These are phyloP conservation scores for Spermophilus dauricus DNA, from an alignment of 2,113 vertebrate genomes.

Conservation along the genomic window DNA sequence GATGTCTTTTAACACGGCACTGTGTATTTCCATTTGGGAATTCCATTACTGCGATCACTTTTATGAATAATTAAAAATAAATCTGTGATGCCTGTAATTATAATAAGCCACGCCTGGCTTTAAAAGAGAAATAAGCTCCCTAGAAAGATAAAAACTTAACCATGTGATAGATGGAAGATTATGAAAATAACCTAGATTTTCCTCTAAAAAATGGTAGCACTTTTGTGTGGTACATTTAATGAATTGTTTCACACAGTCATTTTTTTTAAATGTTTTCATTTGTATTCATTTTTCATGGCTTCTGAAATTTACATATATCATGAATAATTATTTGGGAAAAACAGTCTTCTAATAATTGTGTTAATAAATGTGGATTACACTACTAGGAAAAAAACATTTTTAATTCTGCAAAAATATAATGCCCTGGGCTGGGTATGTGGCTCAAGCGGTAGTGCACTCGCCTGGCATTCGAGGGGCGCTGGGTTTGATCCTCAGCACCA, in stretches of 20 bases:
- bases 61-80: slow-evolving; percentile 71
- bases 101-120: slow-evolving; percentile 50
- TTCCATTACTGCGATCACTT: slow-evolving; percentile 69
- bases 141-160: neutral
- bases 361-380: neutral
- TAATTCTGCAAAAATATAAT: neutral
- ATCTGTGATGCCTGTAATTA: neutral
- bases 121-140: slow-evolving; percentile 7
- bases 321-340: slow-evolving; percentile 48
- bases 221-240: neutral
- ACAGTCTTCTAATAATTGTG: neutral
- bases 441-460: too few relatives aligned
- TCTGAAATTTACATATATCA: slow-evolving; percentile 22
- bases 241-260: neutral
- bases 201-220: neutral
- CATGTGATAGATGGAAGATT: neutral
- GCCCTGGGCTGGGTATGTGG: too few relatives aligned
- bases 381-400: neutral
- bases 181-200: neutral
- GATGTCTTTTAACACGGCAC: slow-evolving; percentile 35
- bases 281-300: slow-evolving; percentile 37
- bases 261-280: slow-evolving; percentile 39
- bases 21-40: slow-evolving; percentile 34
- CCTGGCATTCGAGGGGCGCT: too few relatives aligned
- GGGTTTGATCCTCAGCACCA: too few relatives aligned